Evolutionary conservation across 1,140 invertebrate species (phyloP).

Genomic region (Pentalonia nigronervosa): DNA sequence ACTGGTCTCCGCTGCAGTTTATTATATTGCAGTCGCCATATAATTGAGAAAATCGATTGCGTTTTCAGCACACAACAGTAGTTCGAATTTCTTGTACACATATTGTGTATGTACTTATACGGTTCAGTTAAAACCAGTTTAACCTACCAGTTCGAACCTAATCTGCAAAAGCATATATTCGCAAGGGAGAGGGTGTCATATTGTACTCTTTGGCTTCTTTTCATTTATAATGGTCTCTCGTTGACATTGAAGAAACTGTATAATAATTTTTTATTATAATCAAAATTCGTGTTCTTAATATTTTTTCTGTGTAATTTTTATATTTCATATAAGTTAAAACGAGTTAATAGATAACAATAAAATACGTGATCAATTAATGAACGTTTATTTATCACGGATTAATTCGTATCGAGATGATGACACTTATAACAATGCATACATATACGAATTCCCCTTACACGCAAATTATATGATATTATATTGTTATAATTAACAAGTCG

Average conservation of each 20-base stretch:
- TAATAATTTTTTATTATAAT: background rate
- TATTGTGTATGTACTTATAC: background rate
- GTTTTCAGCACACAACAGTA: background rate
- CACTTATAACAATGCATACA: too few species aligned
- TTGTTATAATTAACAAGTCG: too few species aligned
- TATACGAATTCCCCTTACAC: too few species aligned
- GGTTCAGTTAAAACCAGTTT: too few species aligned
- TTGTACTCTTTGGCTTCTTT: background rate
- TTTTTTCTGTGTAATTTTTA: background rate
- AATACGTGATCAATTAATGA: too few species aligned
- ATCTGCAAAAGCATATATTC: background rate
- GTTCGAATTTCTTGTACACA: background rate
- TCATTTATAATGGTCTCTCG: background rate
- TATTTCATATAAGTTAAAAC: background rate
- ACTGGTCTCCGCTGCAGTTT: background rate
- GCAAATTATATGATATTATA: too few species aligned
- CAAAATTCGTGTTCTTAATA: background rate
- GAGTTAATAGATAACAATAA: background rate
- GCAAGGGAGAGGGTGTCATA: background rate
- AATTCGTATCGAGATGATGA: too few species aligned
- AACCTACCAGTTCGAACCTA: background rate
- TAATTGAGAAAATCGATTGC: conserved; percentile 1
- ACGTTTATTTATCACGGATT: too few species aligned
- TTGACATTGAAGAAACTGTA: background rate
- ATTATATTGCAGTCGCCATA: background rate